Percentiles rank a stretch among this genome's conserved stretches.
These are phyloP conservation scores for Nematopogon swammerdamellus DNA, from an alignment of 2,888 invertebrate species.

Conservation along the genomic window DNA sequence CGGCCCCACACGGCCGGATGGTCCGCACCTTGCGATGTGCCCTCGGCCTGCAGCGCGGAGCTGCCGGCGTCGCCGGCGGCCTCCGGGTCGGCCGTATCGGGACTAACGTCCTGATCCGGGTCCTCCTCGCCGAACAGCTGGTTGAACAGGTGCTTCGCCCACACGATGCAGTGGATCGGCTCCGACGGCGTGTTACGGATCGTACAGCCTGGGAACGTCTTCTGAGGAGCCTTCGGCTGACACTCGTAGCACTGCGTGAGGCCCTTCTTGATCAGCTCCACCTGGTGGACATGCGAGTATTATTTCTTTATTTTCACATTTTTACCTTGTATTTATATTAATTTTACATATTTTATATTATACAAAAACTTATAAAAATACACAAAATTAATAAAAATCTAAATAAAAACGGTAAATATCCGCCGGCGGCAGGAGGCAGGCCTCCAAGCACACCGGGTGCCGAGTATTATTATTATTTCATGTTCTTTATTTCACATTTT, in stretches of 20 bases:
- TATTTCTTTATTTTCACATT: too few species aligned
- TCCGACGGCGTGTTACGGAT: constrained; percentile 99
- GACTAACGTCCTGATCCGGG: constrained; percentile 91
- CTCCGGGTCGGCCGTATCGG: constrained; percentile 95
- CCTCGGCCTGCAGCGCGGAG: constrained; percentile 49
- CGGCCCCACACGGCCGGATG: too few species aligned
- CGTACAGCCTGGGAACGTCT: constrained; percentile 96
- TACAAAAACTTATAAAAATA: too few species aligned
- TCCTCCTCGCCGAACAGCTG: constrained; percentile 97
- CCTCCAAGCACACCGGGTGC: too few species aligned
- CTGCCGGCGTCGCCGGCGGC: constrained; percentile 69
- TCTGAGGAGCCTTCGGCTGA: constrained; percentile 84
- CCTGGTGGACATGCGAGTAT: too few species aligned
- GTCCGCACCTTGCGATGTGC: constrained; percentile 18
- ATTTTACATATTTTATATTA: too few species aligned
- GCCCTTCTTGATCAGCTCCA: constrained; percentile 82
- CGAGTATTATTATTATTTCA: too few species aligned
- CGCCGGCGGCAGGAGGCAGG: too few species aligned
- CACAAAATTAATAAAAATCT: too few species aligned
- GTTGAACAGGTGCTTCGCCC: constrained; percentile 99
- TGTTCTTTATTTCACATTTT: too few species aligned
- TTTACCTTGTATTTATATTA: too few species aligned
- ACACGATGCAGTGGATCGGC: constrained; percentile 98
- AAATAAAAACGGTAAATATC: too few species aligned
- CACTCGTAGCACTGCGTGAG: constrained; percentile 97